Evolutionary conservation across 1,140 invertebrate genomes (phyloP).

Genomic region (Pteromalus puparum): DNA sequence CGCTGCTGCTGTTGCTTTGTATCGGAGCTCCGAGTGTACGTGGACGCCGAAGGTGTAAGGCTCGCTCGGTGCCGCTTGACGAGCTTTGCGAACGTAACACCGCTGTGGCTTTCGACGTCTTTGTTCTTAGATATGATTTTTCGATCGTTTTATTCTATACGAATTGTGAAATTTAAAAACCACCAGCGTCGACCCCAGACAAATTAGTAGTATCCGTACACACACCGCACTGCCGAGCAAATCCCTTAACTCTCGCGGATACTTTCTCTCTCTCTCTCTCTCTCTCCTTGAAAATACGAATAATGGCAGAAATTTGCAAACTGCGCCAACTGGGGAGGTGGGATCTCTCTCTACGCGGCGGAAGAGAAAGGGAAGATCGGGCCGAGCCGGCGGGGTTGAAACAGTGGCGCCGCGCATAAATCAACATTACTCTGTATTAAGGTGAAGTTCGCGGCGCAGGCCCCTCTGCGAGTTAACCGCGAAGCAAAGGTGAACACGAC

Average conservation of each 20-base stretch:
- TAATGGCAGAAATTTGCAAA: constrained; percentile 52
- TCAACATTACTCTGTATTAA: constrained; percentile 76
- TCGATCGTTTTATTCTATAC: no score
- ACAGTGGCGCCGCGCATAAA: constrained; percentile 64
- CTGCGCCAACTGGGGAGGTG: constrained; percentile 15
- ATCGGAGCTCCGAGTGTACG: neutral
- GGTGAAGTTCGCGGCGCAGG: constrained; percentile 65
- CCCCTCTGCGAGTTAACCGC: constrained; percentile 23
- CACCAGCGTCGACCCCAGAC: no score
- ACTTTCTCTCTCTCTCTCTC: neutral
- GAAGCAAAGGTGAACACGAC: constrained; percentile 30
- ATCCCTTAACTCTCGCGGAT: constrained; percentile 47
- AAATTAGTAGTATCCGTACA: neutral
- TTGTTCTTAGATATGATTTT: neutral
- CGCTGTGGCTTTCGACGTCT: neutral
- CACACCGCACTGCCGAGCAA: neutral
- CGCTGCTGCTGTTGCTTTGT: neutral
- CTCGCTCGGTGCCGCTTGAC: neutral
- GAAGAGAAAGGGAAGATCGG: constrained; percentile 23
- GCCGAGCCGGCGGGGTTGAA: constrained; percentile 21
- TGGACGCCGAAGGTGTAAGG: neutral
- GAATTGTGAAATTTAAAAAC: no score
- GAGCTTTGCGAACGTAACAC: constrained; percentile 10
- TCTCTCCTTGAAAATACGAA: constrained; percentile 46
- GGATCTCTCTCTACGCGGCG: neutral